Conservation (phyloP, 2,888 invertebrate species). For the Xanthia togata region DNA sequence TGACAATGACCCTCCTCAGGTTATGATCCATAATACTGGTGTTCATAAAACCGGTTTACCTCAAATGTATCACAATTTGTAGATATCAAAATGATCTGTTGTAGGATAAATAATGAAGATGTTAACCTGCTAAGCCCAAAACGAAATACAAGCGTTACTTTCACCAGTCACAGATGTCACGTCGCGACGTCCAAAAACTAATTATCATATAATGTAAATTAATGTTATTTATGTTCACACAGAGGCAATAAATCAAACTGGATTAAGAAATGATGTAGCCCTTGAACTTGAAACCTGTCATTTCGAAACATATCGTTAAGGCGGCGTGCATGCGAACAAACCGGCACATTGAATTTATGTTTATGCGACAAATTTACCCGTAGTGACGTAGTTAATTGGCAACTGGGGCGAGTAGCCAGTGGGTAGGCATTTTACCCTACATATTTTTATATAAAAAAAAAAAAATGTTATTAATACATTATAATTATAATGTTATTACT, state of each 20-base stretch:
- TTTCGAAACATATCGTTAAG: conserved; percentile 44
- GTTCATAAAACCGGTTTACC: background rate
- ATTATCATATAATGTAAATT: conserved; percentile 44
- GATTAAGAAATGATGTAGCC: conserved; percentile 52
- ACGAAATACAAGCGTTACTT: conserved; percentile 18
- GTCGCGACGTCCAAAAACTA: conserved; percentile 25
- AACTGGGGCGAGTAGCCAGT: too few species aligned
- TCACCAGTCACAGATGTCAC: conserved; percentile 4
- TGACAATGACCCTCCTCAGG: background rate
- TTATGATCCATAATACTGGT: background rate
- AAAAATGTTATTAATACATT: too few species aligned
- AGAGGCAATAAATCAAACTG: conserved; percentile 54
- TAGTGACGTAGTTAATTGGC: conserved; percentile 18
- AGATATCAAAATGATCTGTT: background rate
- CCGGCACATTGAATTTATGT: conserved; percentile 9
- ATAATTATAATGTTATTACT: too few species aligned
- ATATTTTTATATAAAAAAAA: too few species aligned
- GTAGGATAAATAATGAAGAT: background rate
- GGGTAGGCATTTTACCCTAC: too few species aligned
- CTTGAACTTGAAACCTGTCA: conserved; percentile 61
- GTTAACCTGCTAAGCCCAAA: background rate
- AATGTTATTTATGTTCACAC: conserved; percentile 40
- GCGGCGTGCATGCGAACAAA: conserved; percentile 20
- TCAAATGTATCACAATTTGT: background rate
- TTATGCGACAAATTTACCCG: conserved; percentile 5